Evolutionary conservation across 1,140 invertebrate species (phyloP).

Genomic region (Drosophila asahinai): DNA sequence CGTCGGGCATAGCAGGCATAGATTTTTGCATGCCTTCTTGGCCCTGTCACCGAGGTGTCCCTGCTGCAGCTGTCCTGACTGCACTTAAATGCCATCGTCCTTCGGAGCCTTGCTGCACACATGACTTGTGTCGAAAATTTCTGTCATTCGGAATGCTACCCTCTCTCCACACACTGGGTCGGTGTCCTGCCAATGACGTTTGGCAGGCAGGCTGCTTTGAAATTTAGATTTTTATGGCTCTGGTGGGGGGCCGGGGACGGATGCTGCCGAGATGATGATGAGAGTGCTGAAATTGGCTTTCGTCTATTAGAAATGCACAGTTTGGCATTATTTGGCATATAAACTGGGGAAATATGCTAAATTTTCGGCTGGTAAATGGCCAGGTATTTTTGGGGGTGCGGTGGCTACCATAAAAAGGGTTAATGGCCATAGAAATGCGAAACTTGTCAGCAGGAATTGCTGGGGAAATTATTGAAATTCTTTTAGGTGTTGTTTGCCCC

Average conservation of each 20-base stretch:
- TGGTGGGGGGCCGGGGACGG: conserved; percentile 7
- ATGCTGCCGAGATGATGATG: conserved; percentile 34
- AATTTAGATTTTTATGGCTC: conserved; percentile 80
- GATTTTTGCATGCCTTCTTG: conserved; percentile 77
- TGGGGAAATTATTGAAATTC: conserved; percentile 77
- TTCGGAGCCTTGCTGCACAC: conserved; percentile 39
- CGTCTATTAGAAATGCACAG: conserved; percentile 80
- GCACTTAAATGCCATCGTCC: conserved; percentile 64
- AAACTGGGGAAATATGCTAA: conserved; percentile 78
- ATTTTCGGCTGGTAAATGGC: conserved; percentile 30
- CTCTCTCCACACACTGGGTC: background rate
- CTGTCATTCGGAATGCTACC: conserved; percentile 71
- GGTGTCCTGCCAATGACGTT: conserved; percentile 39
- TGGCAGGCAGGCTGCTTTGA: conserved; percentile 66
- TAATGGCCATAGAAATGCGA: conserved; percentile 78
- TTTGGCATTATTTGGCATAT: conserved; percentile 76
- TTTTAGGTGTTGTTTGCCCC: conserved; percentile 56
- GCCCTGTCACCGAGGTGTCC: conserved; percentile 41
- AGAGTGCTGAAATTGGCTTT: conserved; percentile 72
- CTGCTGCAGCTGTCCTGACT: conserved; percentile 46
- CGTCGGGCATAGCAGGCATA: conserved; percentile 62
- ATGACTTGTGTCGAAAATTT: conserved; percentile 80
- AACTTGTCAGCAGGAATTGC: conserved; percentile 76
- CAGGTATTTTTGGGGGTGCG: conserved; percentile 42
- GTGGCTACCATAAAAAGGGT: conserved; percentile 62